phyloP scores from a whole-genome alignment of 2,113 vertebrate species.

The Hemiscyllium ocellatum region DNA sequence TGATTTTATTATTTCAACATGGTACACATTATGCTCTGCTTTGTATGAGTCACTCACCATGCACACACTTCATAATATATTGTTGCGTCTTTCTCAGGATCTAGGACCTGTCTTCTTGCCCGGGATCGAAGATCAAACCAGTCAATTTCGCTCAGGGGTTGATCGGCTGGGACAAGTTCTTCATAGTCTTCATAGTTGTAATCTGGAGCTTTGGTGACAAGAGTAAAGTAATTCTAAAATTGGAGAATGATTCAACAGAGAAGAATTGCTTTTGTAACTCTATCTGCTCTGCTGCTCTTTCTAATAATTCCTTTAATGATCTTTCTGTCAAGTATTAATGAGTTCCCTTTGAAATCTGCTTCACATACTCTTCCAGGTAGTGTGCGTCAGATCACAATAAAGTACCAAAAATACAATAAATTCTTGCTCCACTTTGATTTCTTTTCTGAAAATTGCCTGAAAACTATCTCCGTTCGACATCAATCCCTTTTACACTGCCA shows the following conservation, averaged over 20 bases:
- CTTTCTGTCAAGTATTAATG: neutral
- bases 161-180: fast-evolving
- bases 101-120: constrained; percentile 46
- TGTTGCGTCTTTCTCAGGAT: constrained; percentile 38
- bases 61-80: constrained; percentile 55
- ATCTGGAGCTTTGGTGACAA: neutral
- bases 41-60: constrained; percentile 46
- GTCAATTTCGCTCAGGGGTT: constrained; percentile 44
- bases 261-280: neutral
- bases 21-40: no score
- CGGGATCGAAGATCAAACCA: constrained; percentile 58
- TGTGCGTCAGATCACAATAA: neutral
- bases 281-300: neutral
- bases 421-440: neutral
- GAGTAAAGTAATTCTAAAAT: neutral
- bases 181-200: constrained; percentile 33
- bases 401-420: neutral
- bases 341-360: neutral
- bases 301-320: neutral
- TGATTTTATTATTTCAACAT: neutral
- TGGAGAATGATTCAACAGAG: neutral
- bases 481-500: no score
- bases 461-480: no score
- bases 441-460: no score
- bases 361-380: neutral